phyloP scores from a whole-genome alignment of 1,140 invertebrate species.

The Papilio dardanus region DNA sequence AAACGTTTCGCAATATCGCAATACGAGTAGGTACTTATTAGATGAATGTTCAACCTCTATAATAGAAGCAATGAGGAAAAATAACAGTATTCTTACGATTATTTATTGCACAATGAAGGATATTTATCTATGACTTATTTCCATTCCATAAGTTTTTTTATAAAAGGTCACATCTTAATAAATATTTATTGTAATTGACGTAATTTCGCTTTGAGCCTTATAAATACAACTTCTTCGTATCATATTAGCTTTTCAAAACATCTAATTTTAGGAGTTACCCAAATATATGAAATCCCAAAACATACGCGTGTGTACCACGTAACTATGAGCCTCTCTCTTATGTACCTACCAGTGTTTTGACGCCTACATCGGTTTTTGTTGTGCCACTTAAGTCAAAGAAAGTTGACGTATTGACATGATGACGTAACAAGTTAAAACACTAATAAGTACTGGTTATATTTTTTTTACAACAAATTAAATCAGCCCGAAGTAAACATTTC shows the following conservation, averaged over 20 bases:
- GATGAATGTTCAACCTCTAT: neutral
- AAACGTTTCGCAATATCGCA: neutral
- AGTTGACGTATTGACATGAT: too few species aligned
- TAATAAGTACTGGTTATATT: too few species aligned
- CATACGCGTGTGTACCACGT: neutral
- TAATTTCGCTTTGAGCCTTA: neutral
- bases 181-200: neutral
- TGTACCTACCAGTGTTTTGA: too few species aligned
- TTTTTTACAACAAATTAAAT: too few species aligned
- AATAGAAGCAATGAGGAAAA: conserved; percentile 8
- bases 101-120: neutral
- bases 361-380: too few species aligned
- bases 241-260: neutral
- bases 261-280: neutral
- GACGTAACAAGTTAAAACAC: too few species aligned
- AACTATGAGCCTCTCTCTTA: neutral
- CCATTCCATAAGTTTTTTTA: neutral
- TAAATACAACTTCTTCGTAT: neutral
- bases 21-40: neutral
- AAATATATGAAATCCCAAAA: neutral
- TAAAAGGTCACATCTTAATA: neutral
- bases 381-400: too few species aligned
- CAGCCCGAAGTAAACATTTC: too few species aligned
- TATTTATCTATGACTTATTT: conserved; percentile 8
- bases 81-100: neutral